phyloP scores from a whole-genome alignment of 2,113 vertebrate species.

The Dinomys branickii region DNA sequence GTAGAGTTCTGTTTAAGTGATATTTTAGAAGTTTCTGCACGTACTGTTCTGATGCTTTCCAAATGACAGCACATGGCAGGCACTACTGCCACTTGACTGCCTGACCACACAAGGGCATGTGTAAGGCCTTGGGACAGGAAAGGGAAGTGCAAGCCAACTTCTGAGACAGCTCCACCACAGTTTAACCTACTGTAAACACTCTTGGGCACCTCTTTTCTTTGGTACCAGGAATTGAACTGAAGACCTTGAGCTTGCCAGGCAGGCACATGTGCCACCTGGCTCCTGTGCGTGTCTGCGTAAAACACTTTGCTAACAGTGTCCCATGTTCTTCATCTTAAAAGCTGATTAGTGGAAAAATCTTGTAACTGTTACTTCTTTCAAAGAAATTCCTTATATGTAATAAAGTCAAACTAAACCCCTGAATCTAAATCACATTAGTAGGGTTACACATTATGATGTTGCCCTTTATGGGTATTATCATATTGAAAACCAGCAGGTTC shows the following conservation, averaged over 20 bases:
- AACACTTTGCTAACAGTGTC: not conserved
- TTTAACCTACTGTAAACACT: rapidly evolving
- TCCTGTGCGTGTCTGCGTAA: not conserved
- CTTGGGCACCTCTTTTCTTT: not conserved
- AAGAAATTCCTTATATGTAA: not conserved
- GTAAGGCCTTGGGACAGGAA: rapidly evolving
- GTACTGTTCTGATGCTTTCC: not conserved
- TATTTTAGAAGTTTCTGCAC: not conserved
- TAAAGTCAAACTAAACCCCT: not conserved
- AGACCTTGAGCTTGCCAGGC: too few species aligned
- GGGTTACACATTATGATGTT: not conserved
- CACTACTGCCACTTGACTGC: not conserved
- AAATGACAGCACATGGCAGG: not conserved
- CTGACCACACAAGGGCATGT: not conserved
- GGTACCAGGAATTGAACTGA: too few species aligned
- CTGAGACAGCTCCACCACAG: not conserved
- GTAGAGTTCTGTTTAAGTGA: not conserved
- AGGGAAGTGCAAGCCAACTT: rapidly evolving
- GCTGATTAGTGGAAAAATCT: not conserved
- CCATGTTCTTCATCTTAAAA: not conserved
- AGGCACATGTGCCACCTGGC: too few species aligned
- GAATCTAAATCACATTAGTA: not conserved
- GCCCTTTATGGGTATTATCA: not conserved
- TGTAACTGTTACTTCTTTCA: not conserved
- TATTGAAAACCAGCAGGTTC: not conserved